Percentiles rank a stretch among this genome's conserved stretches.
Conservation (phyloP, 2,797 vertebrate species). For the Dromococcyx pavoninus region DNA sequence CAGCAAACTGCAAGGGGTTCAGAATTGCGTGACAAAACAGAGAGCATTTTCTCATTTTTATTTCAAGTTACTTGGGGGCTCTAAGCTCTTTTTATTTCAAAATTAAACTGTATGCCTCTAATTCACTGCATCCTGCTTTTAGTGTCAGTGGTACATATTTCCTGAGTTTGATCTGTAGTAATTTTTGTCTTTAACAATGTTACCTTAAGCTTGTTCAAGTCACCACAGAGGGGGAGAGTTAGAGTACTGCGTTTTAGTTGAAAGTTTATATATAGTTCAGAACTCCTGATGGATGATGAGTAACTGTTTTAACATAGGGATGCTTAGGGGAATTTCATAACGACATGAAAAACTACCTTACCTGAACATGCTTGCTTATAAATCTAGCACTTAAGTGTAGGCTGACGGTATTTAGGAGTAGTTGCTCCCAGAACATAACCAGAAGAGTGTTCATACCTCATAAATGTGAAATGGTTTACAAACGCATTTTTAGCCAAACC, state of each 20-base stretch:
- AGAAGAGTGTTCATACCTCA: background rate
- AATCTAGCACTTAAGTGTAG: background rate
- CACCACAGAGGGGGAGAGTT: background rate
- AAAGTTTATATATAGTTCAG: background rate
- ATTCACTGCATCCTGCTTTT: background rate
- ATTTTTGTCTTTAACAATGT: conserved; percentile 2
- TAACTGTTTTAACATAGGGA: background rate
- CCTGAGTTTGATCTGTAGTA: background rate
- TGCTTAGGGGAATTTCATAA: background rate
- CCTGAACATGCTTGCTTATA: background rate
- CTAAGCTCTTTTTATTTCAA: background rate
- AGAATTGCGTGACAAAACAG: conserved; percentile 16
- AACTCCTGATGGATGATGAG: background rate
- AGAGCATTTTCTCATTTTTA: background rate
- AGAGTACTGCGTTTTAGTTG: background rate
- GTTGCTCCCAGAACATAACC: background rate
- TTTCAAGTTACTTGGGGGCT: background rate
- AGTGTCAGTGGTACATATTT: background rate
- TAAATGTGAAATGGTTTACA: background rate
- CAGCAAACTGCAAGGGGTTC: conserved; percentile 36
- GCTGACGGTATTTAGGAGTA: background rate
- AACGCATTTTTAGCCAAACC: background rate
- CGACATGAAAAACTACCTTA: background rate
- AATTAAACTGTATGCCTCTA: background rate
- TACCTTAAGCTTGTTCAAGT: background rate